Conservation (phyloP, 2,888 invertebrate genomes). For the Lottia gigantea region DNA sequence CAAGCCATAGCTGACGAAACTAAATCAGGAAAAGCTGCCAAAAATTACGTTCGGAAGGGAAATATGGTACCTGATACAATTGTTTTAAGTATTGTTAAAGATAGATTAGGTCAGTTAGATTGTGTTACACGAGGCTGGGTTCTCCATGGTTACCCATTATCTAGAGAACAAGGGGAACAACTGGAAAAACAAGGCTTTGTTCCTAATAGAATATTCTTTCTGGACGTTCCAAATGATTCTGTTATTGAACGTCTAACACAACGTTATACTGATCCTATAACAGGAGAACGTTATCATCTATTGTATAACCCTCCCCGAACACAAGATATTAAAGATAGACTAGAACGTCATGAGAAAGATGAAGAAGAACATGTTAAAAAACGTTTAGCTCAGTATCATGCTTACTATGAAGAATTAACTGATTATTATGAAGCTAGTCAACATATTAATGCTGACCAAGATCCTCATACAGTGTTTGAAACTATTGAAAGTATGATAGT, state of each 20-base stretch:
- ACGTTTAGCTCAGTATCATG: conserved; percentile 56
- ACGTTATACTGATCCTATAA: conserved; percentile 65
- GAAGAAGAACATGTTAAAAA: conserved; percentile 54
- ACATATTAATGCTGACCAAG: conserved; percentile 67
- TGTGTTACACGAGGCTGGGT: conserved; percentile 68
- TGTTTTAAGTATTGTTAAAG: conserved; percentile 62
- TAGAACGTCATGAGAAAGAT: conserved; percentile 56
- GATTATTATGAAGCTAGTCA: conserved; percentile 63
- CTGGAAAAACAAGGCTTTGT: conserved; percentile 60
- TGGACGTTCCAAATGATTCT: conserved; percentile 67
- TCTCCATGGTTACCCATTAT: conserved; percentile 65
- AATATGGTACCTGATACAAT: conserved; percentile 65
- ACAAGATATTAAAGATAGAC: conserved; percentile 61
- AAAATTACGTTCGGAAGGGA: conserved; percentile 61
- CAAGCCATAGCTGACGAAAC: conserved; percentile 66
- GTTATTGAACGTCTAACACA: conserved; percentile 66
- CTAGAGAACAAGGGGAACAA: conserved; percentile 66
- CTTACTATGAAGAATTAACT: conserved; percentile 61
- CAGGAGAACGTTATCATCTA: conserved; percentile 67
- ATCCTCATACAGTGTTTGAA: conserved; percentile 68
- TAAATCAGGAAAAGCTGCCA: conserved; percentile 62
- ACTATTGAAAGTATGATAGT: conserved; percentile 67
- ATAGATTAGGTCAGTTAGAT: conserved; percentile 64
- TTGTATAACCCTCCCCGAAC: conserved; percentile 67
- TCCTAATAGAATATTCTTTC: conserved; percentile 68